Evolutionary conservation across 2,113 vertebrate genomes (phyloP).

Genomic region (Pachycephala philippinensis): DNA sequence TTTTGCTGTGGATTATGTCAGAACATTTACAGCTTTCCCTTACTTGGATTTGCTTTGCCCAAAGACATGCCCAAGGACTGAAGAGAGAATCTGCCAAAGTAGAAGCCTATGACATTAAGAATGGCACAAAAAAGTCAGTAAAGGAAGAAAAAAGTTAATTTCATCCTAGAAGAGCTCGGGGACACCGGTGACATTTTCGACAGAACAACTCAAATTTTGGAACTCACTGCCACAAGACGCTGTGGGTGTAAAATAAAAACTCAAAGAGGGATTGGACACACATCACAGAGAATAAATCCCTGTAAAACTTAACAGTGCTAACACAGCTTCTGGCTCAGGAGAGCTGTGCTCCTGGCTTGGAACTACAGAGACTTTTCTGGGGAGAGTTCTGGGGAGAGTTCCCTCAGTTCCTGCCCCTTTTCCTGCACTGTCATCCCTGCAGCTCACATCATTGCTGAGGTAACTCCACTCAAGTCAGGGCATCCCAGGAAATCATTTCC

Average conservation of each 20-base stretch:
- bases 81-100: not conserved
- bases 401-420: not conserved
- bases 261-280: not conserved
- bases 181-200: not conserved
- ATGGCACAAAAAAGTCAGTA: not conserved
- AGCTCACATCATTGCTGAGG: not conserved
- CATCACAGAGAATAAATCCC: not conserved
- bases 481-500: not conserved
- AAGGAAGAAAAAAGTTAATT: not conserved
- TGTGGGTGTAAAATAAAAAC: not conserved
- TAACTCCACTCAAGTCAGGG: not conserved
- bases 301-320: not conserved
- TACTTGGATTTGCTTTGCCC: not conserved
- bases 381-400: not conserved
- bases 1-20: not conserved
- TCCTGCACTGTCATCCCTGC: not conserved
- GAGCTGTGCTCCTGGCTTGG: not conserved
- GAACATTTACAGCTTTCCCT: not conserved
- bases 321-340: not conserved
- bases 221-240: not conserved
- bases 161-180: not conserved
- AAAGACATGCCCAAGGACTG: not conserved
- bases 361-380: not conserved
- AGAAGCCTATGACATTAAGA: not conserved
- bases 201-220: not conserved